Evolutionary conservation across 92 coral and sea anemone genomes (phyloP).

Genomic region (Blastomussa wellsi): DNA sequence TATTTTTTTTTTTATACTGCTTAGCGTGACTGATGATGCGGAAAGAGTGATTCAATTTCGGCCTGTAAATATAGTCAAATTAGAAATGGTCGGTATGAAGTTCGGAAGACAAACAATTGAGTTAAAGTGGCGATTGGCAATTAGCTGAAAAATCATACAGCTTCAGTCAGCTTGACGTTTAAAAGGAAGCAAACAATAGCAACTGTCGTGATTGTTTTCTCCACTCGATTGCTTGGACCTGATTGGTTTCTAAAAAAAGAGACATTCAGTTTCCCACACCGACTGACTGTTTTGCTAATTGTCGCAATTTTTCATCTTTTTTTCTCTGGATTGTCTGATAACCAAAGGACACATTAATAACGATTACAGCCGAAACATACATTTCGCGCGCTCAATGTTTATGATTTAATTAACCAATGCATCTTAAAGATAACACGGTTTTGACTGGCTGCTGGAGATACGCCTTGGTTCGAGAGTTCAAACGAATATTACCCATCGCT

Average conservation of each 20-base stretch:
- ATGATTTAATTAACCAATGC: neutral
- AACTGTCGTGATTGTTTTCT: neutral
- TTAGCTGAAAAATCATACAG: neutral
- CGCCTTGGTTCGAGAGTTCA: neutral
- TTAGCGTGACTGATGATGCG: neutral
- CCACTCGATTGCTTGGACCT: neutral
- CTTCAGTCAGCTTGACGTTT: neutral
- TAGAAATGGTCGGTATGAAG: neutral
- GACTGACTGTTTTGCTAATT: slow-evolving; percentile 8
- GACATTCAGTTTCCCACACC: neutral
- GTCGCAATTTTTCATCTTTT: neutral
- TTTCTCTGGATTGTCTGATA: neutral
- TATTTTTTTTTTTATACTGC: neutral
- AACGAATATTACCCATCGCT: slow-evolving; percentile 1
- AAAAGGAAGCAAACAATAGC: neutral
- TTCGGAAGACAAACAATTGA: neutral
- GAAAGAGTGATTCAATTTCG: neutral
- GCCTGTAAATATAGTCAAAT: neutral
- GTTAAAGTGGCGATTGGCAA: slow-evolving; percentile 12
- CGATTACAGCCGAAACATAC: neutral
- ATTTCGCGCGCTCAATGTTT: neutral
- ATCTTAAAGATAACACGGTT: neutral
- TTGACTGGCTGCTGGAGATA: neutral
- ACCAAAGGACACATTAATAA: slow-evolving; percentile 14
- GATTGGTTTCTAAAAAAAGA: neutral